phyloP scores from a whole-genome alignment of 1,140 invertebrate species.

The Hylyphantes graminicola region DNA sequence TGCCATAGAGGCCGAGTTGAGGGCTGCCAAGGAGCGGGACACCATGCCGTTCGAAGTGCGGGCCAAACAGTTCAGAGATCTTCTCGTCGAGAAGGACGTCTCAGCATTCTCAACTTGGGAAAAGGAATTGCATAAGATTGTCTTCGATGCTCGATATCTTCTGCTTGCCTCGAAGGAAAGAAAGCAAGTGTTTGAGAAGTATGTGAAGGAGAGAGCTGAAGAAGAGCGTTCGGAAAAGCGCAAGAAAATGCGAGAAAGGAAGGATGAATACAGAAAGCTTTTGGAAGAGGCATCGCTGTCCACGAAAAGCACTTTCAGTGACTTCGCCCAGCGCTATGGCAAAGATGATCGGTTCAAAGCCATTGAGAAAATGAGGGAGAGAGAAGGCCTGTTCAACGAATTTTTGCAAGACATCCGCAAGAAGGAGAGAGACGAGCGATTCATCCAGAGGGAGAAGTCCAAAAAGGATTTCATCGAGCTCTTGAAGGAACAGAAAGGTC shows the following conservation, averaged over 20 bases:
- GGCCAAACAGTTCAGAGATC: slow-evolving; percentile 93
- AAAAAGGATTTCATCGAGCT: slow-evolving; percentile 86
- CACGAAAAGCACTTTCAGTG: slow-evolving; percentile 95
- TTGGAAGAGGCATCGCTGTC: slow-evolving; percentile 91
- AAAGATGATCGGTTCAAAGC: slow-evolving; percentile 96
- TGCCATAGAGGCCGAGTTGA: slow-evolving; percentile 94
- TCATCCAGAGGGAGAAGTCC: slow-evolving; percentile 91
- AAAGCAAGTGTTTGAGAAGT: slow-evolving; percentile 97
- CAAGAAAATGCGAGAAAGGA: slow-evolving; percentile 91
- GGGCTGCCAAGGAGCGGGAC: slow-evolving; percentile 93
- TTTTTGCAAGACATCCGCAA: slow-evolving; percentile 90
- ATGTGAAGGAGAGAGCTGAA: slow-evolving; percentile 97
- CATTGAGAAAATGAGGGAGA: slow-evolving; percentile 95
- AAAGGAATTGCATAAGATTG: slow-evolving; percentile 99
- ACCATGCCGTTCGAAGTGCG: slow-evolving; percentile 93
- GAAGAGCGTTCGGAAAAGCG: slow-evolving; percentile 97
- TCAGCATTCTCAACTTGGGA: slow-evolving; percentile 99
- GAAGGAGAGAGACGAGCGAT: slow-evolving; percentile 95
- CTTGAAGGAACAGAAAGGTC: slow-evolving; percentile 78
- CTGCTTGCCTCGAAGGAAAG: slow-evolving; percentile 94
- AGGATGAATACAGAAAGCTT: slow-evolving; percentile 89
- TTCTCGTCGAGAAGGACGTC: slow-evolving; percentile 97
- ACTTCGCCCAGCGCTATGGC: slow-evolving; percentile 92
- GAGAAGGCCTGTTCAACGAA: slow-evolving; percentile 96
- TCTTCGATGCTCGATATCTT: slow-evolving; percentile 95